A percentile compares a stretch with the other conserved stretches of the same genome.
Evolutionary conservation across 2,888 invertebrate genomes (phyloP).

Genomic region (Chloromyia formosa): DNA sequence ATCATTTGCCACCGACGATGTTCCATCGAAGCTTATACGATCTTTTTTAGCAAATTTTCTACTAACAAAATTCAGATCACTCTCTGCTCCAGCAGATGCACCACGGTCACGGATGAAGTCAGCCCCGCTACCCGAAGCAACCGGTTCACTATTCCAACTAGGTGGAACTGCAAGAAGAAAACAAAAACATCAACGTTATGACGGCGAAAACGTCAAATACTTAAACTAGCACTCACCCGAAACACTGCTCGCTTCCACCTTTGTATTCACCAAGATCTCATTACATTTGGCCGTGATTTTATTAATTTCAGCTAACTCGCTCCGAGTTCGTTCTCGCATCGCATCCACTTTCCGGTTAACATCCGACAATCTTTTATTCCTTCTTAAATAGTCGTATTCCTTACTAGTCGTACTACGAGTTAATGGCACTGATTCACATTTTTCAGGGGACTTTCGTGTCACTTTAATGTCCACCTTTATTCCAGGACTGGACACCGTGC

Average conservation of each 20-base stretch:
- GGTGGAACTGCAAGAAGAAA: neutral
- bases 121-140: conserved; percentile 12
- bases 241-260: neutral
- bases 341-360: conserved; percentile 57
- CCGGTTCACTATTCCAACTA: neutral
- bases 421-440: conserved; percentile 47
- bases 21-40: conserved; percentile 46
- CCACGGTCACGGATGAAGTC: neutral
- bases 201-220: neutral
- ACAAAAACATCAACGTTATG: neutral
- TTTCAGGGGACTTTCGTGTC: conserved; percentile 46
- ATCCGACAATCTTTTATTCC: conserved; percentile 54
- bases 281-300: conserved; percentile 60
- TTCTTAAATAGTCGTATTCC: conserved; percentile 52
- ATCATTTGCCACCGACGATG: neutral
- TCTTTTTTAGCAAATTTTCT: conserved; percentile 47
- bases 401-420: conserved; percentile 52
- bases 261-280: conserved; percentile 36
- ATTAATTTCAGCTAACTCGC: conserved; percentile 62
- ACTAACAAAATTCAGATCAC: conserved; percentile 10
- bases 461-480: conserved; percentile 45
- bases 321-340: conserved; percentile 60
- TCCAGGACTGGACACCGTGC: neutral
- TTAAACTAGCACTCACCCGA: neutral
- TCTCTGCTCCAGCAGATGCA: conserved; percentile 31